Conservation (phyloP, 2,797 vertebrate species). For the Sardinella longiceps region DNA sequence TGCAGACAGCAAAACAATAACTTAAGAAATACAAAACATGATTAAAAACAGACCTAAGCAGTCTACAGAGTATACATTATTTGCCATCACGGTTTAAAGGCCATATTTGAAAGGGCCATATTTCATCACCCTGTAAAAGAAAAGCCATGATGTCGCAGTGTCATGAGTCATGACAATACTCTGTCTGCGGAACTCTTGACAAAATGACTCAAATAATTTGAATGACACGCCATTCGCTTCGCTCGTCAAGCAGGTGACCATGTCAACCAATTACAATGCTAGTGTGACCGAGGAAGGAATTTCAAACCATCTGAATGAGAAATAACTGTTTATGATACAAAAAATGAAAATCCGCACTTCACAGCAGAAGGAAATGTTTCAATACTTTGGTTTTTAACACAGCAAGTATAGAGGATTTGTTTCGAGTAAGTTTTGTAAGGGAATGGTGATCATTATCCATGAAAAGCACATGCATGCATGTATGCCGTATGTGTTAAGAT, state of each 20-base stretch:
- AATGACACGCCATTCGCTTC: background rate
- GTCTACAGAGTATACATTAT: slow-evolving; percentile 1
- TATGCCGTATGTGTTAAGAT: background rate
- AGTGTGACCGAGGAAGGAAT: background rate
- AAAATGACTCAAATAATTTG: background rate
- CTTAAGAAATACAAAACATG: slow-evolving; percentile 16
- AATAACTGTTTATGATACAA: background rate
- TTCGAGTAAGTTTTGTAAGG: slow-evolving; percentile 19
- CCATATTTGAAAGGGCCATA: background rate
- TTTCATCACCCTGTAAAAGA: background rate
- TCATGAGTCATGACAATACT: background rate
- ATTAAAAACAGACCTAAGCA: slow-evolving; percentile 6
- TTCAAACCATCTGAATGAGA: background rate
- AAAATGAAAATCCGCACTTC: background rate
- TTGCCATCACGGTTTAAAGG: slow-evolving; percentile 9
- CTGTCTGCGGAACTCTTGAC: background rate
- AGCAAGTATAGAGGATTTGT: slow-evolving; percentile 20
- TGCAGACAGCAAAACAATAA: slow-evolving; percentile 19
- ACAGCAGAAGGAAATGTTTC: slow-evolving; percentile 22
- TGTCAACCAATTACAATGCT: background rate
- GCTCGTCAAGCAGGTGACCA: background rate
- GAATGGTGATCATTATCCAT: slow-evolving; percentile 13
- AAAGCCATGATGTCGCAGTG: background rate
- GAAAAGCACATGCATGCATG: background rate
- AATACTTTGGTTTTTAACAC: slow-evolving; percentile 26